Conservation (phyloP, 1,140 invertebrate genomes). For the Chelonus insularis region DNA sequence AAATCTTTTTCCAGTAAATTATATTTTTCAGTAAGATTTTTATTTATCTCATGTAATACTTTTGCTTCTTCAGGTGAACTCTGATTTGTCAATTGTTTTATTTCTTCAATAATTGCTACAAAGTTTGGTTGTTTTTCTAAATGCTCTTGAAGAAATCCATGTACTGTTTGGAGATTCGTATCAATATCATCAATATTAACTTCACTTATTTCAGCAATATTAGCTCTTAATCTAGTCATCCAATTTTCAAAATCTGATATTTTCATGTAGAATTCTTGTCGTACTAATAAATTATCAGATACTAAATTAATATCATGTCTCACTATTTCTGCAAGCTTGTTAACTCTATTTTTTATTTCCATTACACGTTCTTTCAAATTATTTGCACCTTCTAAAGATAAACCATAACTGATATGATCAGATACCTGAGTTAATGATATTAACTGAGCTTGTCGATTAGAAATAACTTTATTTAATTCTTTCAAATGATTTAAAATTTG, state of each 20-base stretch:
- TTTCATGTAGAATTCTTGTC: constrained; percentile 83
- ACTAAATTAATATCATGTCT: constrained; percentile 75
- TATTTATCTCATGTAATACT: constrained; percentile 74
- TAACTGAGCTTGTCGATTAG: constrained; percentile 78
- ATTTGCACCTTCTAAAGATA: constrained; percentile 75
- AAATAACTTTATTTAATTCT: constrained; percentile 79
- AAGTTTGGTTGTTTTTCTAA: constrained; percentile 76
- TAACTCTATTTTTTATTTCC: constrained; percentile 73
- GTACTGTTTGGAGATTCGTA: constrained; percentile 75
- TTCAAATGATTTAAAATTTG: constrained; percentile 72
- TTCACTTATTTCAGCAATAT: constrained; percentile 78
- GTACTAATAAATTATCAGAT: constrained; percentile 76
- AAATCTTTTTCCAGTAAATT: constrained; percentile 77
- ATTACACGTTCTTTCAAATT: constrained; percentile 71
- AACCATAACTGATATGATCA: constrained; percentile 74
- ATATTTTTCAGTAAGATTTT: constrained; percentile 73
- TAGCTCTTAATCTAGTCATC: constrained; percentile 76
- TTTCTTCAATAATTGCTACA: constrained; percentile 76
- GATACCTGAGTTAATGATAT: constrained; percentile 77
- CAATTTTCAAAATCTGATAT: constrained; percentile 81
- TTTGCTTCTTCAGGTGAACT: constrained; percentile 72
- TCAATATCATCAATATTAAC: constrained; percentile 80
- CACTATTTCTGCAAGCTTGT: constrained; percentile 72
- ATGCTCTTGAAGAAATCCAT: constrained; percentile 78
- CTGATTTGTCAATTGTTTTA: constrained; percentile 74